A percentile compares a stretch with the other conserved stretches of the same genome.
Conservation (phyloP, 2,797 vertebrate genomes). For the Gadopsis marmoratus region DNA sequence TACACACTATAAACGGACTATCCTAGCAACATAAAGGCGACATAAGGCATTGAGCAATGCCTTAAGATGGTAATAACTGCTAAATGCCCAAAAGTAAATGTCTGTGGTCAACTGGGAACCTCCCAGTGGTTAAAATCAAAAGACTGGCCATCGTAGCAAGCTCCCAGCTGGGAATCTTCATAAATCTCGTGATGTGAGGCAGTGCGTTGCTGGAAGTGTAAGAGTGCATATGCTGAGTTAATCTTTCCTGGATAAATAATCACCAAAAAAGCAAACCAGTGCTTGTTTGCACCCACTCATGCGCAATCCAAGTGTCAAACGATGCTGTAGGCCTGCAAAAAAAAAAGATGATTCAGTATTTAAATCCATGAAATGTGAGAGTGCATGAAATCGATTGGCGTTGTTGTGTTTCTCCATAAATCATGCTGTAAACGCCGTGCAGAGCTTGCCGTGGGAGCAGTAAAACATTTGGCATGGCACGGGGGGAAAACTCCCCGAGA, state of each 20-base stretch:
- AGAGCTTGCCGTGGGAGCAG: conserved; percentile 40
- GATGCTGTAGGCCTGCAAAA: conserved; percentile 14
- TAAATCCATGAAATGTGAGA: conserved; percentile 26
- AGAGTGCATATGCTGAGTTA: conserved; percentile 8
- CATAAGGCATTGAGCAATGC: too few species aligned
- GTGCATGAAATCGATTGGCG: conserved; percentile 44
- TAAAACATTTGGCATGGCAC: conserved; percentile 36
- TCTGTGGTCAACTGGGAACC: conserved; percentile 15
- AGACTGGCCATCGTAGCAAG: background rate
- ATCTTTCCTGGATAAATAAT: conserved; percentile 14
- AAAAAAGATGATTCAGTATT: conserved; percentile 16
- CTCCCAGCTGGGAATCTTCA: conserved; percentile 6
- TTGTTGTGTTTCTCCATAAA: conserved; percentile 44
- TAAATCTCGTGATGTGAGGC: background rate
- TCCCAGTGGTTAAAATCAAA: background rate
- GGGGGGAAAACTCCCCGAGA: conserved; percentile 8
- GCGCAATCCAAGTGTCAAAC: background rate
- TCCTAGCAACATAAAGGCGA: too few species aligned
- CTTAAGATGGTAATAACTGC: background rate
- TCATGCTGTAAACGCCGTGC: conserved; percentile 27
- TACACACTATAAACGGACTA: too few species aligned
- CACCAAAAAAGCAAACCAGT: background rate
- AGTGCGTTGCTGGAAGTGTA: conserved; percentile 1
- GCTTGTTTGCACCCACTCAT: conserved; percentile 3
- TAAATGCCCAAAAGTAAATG: background rate